Evolutionary conservation across 2,797 vertebrate genomes (phyloP), one percentile per base, ranked within the genome.

Genomic region (Microcaecilia unicolor): DNA sequence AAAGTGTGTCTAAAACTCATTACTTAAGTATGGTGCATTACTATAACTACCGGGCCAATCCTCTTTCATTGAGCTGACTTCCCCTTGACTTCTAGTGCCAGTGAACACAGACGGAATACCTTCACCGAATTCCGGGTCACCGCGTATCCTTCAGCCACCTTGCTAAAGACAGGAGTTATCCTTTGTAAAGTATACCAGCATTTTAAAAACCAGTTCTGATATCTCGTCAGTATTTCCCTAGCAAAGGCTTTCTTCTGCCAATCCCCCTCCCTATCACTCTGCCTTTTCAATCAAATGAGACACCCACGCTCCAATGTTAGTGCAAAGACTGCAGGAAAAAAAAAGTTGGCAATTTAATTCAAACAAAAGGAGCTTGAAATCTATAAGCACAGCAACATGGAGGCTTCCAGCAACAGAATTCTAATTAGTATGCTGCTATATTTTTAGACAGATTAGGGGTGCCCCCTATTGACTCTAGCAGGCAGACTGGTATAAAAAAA

Each of bases 401-500:
- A 80, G 77, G 76, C 77, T 76, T 66, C 73, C 80, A 70, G 73
- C 77, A 80, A 88, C 79, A 84, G 76, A 84, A 82, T 84, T 85
- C 85, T 79, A 85, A 92, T 90, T 90, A 89, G 86, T 87, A 86
- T 88, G 88, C 75, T 83, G 84, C 87, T 89, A 92, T 93, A n/a
- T 92, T 90, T 90, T 84, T 86, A 85, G 89, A 93, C 91, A 94
- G 91, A 96, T 94, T 92, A 97, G 91, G 81, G 85, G 91, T 97
- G 91, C 90, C 91, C 93, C 91, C 93, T 94, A 88, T 97, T 95
- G 93, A 95, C 92, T 92, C 84, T 84, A 88, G 85, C 84, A 88
- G 84, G 81, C 83, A 89, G 86, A 80, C 84, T 88, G 75, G 84
- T 84, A 70, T 68, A 62, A 71, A 61, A 64, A 72, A 69, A 70